Base-by-base conservation (phyloP, 2,797 vertebrate genomes). In the Danio albolineatus region DNA sequence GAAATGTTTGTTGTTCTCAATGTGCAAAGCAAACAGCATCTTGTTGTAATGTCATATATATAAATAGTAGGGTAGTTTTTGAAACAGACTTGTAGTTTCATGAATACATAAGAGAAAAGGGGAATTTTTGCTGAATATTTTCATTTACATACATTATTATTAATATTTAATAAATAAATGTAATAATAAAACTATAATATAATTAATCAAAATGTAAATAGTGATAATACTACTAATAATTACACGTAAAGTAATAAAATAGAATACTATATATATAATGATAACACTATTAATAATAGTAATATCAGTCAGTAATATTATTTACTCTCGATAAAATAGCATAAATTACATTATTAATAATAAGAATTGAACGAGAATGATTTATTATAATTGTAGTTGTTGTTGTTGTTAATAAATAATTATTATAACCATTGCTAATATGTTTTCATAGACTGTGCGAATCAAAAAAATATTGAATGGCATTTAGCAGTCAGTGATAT, bases 61-160 rank as follows among this genome's bases (percentile, higher is more conserved):
- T n/a, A 76, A 56, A 66, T 43, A 76, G 48, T 10, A 75, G 7
- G 39, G 12, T 75, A 54, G 41, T 46, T 43, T 57, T 51, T 56
- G 6, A 53, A 43, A 28, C 57, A 59, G 7, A 14, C 9, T 9
- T 10, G 9, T 51, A 16, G 14, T 28, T 64, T 48, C 38, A 65
- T 6, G 39, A 76, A 46, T 48, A 48, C 46, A 67, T 56, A 65
- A 41, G 10, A 16, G 1, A 28, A 36, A 41, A 5, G 7, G 53
- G 28, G 10, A 21, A 10, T 36, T 12, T 8, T 0, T 6, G 21
- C 10, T 60, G 14, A 60, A 38, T 36, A 28, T 48, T 21, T 48
- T 64, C 0, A 56, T 64, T 79, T 49, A 44, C 8, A 43, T 51
- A 28, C 9, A 7, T 28, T 17, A 13, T n/a, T 28, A 56, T 64